Percentiles rank a stretch among this genome's conserved stretches.
Evolutionary conservation across 2,888 invertebrate genomes (phyloP).

Genomic region (Macrosoma leucophasiata): DNA sequence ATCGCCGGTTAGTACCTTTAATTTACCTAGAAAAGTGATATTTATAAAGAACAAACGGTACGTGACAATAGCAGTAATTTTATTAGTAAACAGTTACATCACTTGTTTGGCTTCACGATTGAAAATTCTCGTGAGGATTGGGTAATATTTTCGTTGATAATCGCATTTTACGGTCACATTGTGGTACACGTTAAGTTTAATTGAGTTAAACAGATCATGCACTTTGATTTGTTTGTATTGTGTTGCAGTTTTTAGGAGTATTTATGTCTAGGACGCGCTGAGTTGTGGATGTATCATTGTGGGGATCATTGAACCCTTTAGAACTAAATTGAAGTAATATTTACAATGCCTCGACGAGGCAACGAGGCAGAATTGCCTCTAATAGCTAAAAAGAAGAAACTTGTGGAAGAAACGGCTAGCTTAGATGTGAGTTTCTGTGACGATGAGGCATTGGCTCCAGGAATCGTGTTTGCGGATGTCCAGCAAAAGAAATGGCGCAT

Average conservation of each 20-base stretch:
- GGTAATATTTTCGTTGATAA: conserved; percentile 8
- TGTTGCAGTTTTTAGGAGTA: no score
- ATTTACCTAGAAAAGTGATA: no score
- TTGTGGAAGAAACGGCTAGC: conserved; percentile 40
- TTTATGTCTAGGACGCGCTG: no score
- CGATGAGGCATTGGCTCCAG: conserved; percentile 75
- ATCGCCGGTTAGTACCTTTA: no score
- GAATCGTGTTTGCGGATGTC: conserved; percentile 87
- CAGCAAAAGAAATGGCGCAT: conserved; percentile 90
- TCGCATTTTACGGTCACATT: background rate
- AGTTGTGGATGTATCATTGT: conserved; percentile 10
- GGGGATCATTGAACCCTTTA: conserved; percentile 9
- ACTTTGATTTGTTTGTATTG: conserved; percentile 1
- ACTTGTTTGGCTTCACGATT: no score
- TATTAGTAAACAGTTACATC: no score
- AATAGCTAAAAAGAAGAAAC: conserved; percentile 50
- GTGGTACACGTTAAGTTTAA: conserved; percentile 3
- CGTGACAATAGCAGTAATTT: no score
- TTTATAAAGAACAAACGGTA: no score
- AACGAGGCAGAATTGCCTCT: conserved; percentile 42
- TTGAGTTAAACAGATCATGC: conserved; percentile 2
- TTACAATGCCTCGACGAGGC: conserved; percentile 53
- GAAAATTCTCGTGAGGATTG: conserved; percentile 6
- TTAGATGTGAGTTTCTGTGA: conserved; percentile 58
- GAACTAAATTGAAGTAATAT: no score